Evolutionary conservation across 2,113 vertebrate genomes (phyloP).

Genomic region (Camelus dromedarius): DNA sequence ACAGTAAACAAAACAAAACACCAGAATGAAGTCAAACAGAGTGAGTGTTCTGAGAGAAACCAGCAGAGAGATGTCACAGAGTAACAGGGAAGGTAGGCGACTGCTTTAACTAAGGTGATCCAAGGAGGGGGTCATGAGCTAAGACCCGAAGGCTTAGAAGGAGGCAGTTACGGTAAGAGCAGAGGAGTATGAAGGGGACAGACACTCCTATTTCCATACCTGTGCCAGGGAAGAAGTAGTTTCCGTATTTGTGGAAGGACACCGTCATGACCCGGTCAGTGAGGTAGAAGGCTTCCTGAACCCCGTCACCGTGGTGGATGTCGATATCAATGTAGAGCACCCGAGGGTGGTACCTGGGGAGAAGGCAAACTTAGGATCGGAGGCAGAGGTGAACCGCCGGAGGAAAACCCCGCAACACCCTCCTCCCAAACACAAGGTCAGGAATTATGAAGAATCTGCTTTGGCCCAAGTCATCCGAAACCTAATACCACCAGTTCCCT

Average conservation of each 20-base stretch:
- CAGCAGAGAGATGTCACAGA: not conserved
- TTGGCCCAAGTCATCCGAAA: conserved; percentile 47
- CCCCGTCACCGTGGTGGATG: conserved; percentile 98
- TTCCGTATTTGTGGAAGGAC: conserved; percentile 99
- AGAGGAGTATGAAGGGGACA: not conserved
- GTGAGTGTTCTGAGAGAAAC: not conserved
- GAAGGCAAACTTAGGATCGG: not conserved
- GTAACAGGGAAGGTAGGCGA: not conserved
- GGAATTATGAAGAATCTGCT: not conserved
- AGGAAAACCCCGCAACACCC: no score
- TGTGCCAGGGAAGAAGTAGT: conserved; percentile 99
- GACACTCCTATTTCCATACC: conserved; percentile 84
- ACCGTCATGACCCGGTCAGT: conserved; percentile 99
- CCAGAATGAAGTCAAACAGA: not conserved
- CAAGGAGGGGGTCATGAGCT: not conserved
- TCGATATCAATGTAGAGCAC: conserved; percentile 99
- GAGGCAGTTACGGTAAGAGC: not conserved
- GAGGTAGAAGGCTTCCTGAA: conserved; percentile 99
- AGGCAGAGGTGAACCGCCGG: not conserved
- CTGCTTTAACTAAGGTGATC: not conserved
- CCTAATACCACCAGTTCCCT: conserved; percentile 41
- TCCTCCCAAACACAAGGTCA: not conserved
- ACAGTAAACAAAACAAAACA: conserved; percentile 5
- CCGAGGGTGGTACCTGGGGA: conserved; percentile 94
- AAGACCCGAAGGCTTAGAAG: not conserved